Evolutionary conservation across 2,888 invertebrate genomes (phyloP).

Genomic region (Metacarcinus magister): DNA sequence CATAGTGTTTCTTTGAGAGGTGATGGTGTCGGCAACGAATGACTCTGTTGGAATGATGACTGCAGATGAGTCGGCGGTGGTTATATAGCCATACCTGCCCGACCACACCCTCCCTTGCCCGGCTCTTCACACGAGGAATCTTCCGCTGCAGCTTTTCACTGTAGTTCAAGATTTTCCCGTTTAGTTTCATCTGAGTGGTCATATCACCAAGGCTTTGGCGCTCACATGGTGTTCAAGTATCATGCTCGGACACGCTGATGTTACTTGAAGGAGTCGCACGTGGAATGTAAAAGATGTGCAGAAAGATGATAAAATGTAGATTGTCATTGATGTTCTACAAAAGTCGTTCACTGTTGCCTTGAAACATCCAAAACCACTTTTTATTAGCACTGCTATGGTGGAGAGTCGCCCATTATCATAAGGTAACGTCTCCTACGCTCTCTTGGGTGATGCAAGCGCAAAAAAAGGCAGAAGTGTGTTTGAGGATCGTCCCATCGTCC

Average conservation of each 20-base stretch:
- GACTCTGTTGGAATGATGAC: not conserved
- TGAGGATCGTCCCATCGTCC: not conserved
- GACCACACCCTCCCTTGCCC: conserved; percentile 9
- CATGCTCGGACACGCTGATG: not conserved
- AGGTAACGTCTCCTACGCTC: not conserved
- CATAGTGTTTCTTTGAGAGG: not conserved
- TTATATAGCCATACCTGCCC: not conserved
- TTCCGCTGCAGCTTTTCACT: not conserved
- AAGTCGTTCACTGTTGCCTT: not conserved
- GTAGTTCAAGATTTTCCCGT: not conserved
- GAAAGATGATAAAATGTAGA: not conserved
- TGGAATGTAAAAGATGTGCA: not conserved
- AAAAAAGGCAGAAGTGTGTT: not conserved
- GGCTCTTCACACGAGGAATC: not conserved
- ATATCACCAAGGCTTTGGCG: not conserved
- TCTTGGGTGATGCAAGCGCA: not conserved
- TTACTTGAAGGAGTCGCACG: not conserved
- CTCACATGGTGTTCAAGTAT: not conserved
- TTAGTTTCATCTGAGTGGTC: not conserved
- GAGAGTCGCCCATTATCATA: not conserved
- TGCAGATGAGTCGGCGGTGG: conserved; percentile 34
- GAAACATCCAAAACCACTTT: not conserved
- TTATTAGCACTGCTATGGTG: not conserved
- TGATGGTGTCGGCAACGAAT: not conserved
- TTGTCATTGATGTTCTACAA: not conserved